Evolutionary conservation across 2,888 invertebrate genomes (phyloP), one percentile per base, ranked within the genome.

Genomic region (Ormyrus nitidulus): DNA sequence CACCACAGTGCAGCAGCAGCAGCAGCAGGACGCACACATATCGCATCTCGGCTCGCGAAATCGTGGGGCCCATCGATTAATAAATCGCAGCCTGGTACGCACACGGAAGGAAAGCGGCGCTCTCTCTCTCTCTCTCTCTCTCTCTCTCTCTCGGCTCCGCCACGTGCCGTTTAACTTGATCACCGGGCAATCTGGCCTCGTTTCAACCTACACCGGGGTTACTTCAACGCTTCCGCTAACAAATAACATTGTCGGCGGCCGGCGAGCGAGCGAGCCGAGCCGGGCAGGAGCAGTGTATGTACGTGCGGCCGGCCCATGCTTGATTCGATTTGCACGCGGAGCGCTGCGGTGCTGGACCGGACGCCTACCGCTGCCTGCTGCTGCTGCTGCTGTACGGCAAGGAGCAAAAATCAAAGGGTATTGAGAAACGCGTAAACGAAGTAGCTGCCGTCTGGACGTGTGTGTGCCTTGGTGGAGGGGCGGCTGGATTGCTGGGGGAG

Each of bases 121-220:
- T 13, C 13, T 13, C 13, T 19, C 19, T 19, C 19, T 19, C 19
- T 19, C 19, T 19, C 19, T 19, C 19, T 19, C 19, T 1, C 19
- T 19, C 19, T 19, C 19, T 19, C 19, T 19, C 19, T 19, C 19
- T 19, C 19, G 19, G 19, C 19, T 19, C 19, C 19, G 86, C 87
- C 90, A 90, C 90, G 90, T 90, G 89, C 87, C 89, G 86, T 88
- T 90, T 90, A 90, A 90, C 90, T 89, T 87, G 90, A 90, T 90
- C 90, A 90, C 87, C 86, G 88, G 86, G 86, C 90, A 90, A 90
- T 90, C 89, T 90, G 90, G 89, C 88, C 90, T 90, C 90, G 89
- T 90, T 90, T 90, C 90, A 90, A 88, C 87, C 89, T 88, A 86
- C 86, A 51, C 66, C 69, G 77, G 49, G 87, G 87, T 88, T 89